Evolutionary conservation across 35 echinoderm and acorn worm genomes (phyloP), one percentile per base, ranked within the genome.

Genomic region (Eucidaris tribuloides): DNA sequence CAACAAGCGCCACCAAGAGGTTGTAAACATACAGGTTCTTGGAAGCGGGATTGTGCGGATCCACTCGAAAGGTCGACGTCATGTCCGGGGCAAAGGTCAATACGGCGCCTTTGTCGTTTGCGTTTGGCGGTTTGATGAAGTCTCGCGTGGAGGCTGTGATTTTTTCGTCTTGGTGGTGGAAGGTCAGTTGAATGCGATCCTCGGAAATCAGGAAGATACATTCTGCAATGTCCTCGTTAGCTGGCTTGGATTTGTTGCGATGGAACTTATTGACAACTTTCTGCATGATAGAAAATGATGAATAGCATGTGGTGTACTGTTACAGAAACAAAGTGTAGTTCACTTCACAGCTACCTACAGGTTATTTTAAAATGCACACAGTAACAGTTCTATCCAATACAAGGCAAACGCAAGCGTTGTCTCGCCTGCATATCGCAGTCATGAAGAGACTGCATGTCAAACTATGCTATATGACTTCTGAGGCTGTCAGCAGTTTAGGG

Each of bases 81-180:
- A 99, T 93, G 30, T 99, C 96, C 28, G 83, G 86, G 1, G 90
- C 82, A 79, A 83, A 93, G 1, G 65, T 78, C 82, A 99, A 59
- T 11, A 99, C 77, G 20, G 96, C 82, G 32, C 96, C 96, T 62
- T 99, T 99, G 78, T 99, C 96, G 56, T 94, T 94, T 23, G 91
- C 96, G 57, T 99, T 99, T 4, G 90, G 90, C 14, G 96, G 96
- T 65, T 99, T 99, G 58, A 99, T 79, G 77, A 99, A 99, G 42
- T 99, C 96, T 31, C 96, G 65, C 25, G 89, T 84, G 31, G 96
- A 90, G 34, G 96, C 87, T 0, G 96, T 93, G 36, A 99, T 89
- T 78, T 99, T 99, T 37, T 77, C 86, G 42, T 93, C 91, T 63
- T 99, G 81, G 49, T 98, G 95, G 74, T 98, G 95, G 86, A 98